phyloP scores from a whole-genome alignment of 1,140 invertebrate genomes.

The Antheraea mylitta region DNA sequence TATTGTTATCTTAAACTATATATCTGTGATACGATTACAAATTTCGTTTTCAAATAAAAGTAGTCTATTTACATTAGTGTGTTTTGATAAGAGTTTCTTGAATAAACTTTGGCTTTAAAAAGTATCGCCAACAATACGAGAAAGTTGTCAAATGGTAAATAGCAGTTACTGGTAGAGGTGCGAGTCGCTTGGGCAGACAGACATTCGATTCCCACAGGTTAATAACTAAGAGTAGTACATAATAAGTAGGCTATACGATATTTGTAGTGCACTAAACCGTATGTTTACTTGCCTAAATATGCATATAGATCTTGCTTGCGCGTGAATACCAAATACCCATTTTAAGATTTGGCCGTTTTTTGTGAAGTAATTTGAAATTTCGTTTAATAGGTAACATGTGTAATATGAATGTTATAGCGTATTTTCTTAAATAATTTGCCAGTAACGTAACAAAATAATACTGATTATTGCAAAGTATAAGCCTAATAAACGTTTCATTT shows the following conservation, averaged over 20 bases:
- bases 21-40: neutral
- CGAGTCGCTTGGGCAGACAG: neutral
- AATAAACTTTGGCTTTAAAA: neutral
- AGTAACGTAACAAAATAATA: no score
- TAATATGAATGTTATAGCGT: no score
- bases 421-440: no score
- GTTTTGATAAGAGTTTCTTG: neutral
- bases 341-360: neutral
- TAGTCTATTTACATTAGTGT: neutral
- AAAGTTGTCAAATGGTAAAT: neutral
- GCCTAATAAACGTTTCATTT: no score
- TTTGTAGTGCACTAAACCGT: neutral
- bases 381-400: neutral
- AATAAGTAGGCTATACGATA: slow-evolving; percentile 11
- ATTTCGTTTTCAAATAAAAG: neutral
- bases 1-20: no score
- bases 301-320: neutral
- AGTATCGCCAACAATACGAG: neutral
- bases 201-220: slow-evolving; percentile 7
- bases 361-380: neutral
- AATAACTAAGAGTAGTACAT: slow-evolving; percentile 13
- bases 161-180: neutral
- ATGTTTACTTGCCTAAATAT: slow-evolving; percentile 3
- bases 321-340: neutral
- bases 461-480: no score